Base-by-base conservation (phyloP, 2,797 vertebrate species). In the Siniperca undulata region DNA sequence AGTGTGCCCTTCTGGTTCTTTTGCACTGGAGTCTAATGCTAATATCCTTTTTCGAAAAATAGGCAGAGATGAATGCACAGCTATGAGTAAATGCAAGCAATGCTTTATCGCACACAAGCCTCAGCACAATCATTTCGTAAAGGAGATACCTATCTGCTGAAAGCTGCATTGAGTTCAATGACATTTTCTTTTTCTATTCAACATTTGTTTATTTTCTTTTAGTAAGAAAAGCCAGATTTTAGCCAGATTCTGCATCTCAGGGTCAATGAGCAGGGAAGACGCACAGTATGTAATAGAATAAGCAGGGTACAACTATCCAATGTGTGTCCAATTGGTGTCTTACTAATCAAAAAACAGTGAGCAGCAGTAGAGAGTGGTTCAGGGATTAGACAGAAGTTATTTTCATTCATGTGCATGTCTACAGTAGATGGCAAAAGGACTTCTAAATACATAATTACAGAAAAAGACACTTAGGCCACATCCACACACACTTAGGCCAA, bases 1-100 rank as follows among this genome's bases (percentile, higher is more conserved):
- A 66, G 36, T 19, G 5, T 24, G 27, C 8, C 36, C 38, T 38
- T 61, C 20, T n/a, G 58, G 20, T 22, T 62, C 36, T 70, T 10
- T 73, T 20, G 66, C 60, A 56, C 17, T 3, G 8, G 34, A 40
- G 14, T 20, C 22, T 22, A 44, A 61, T 50, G 38, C 22, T 48
- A 12, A 27, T 59, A 58, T 56, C 48, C 48, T 78, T 48, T 55
- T 48, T 55, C 14, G 24, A 42, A 70, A 65, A 70, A 70, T 19
- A 73, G 61, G 17, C 2, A 69, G 30, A 65, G 50, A 76, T 59
- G 3, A 48, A 78, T 55, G 22, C 70, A 69, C 20, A 71, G 22
- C 12, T 50, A 14, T 38, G 11, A 56, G 34, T 12, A 20, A 34
- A 34, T 34, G 68, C 7, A 40, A 34, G 36, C 46, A 53, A 22